phyloP scores from a whole-genome alignment of 23 tunicate species.

The Oikopleura dioica region DNA sequence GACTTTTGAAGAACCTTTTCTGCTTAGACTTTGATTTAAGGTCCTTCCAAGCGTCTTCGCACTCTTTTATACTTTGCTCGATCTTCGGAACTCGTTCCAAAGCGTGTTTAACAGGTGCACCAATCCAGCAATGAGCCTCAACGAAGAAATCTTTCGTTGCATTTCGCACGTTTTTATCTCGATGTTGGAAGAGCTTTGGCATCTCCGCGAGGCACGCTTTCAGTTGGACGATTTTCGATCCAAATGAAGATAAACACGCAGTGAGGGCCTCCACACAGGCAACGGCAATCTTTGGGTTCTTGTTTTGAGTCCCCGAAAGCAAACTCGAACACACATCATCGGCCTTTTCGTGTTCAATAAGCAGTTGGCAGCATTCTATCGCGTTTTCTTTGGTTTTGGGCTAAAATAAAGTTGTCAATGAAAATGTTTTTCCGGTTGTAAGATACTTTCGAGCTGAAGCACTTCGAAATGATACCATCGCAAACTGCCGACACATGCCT shows the following conservation, averaged over 20 bases:
- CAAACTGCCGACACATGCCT: slow-evolving; percentile 23
- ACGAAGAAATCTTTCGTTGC: slow-evolving; percentile 48
- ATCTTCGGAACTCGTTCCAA: slow-evolving; percentile 51
- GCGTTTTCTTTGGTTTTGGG: slow-evolving; percentile 51
- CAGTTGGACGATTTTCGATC: slow-evolving; percentile 53
- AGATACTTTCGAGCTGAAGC: slow-evolving; percentile 87
- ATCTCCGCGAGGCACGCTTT: slow-evolving; percentile 39
- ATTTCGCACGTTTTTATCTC: slow-evolving; percentile 71
- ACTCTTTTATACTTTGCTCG: slow-evolving; percentile 29
- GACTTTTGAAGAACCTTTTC: slow-evolving; percentile 74
- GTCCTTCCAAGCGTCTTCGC: slow-evolving; percentile 14
- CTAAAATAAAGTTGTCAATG: no score
- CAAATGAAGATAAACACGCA: slow-evolving; percentile 33
- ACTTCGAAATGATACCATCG: slow-evolving; percentile 46
- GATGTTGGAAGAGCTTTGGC: slow-evolving; percentile 40
- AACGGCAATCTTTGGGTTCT: slow-evolving; percentile 68
- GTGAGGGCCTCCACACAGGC: slow-evolving; percentile 26
- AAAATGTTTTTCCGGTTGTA: no score
- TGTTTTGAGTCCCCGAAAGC: slow-evolving; percentile 52
- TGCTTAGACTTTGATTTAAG: slow-evolving; percentile 21
- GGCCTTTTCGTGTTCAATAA: slow-evolving; percentile 66
- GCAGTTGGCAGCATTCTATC: slow-evolving; percentile 46
- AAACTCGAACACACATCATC: slow-evolving; percentile 41
- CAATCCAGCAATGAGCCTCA: slow-evolving; percentile 70
- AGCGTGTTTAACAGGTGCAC: slow-evolving; percentile 45